A percentile compares a stretch with the other conserved stretches of the same genome.
Conservation (phyloP, 2,888 invertebrate genomes). For the Phengaris alcon region DNA sequence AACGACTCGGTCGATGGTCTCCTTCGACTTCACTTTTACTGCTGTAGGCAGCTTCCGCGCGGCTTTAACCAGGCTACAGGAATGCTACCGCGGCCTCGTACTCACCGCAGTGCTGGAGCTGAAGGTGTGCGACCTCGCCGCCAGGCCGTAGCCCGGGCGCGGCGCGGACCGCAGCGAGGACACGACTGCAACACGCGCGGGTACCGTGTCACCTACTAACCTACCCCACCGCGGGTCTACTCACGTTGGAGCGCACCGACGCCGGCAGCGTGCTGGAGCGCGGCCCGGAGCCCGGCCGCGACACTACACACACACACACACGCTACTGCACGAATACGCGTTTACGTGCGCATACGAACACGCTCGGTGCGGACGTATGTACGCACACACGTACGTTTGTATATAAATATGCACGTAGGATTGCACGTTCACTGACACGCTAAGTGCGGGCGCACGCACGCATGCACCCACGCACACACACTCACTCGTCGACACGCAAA, state of each 20-base stretch:
- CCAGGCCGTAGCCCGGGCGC: slow-evolving; percentile 97
- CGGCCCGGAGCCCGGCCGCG: slow-evolving; percentile 88
- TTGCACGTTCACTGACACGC: too few relatives aligned
- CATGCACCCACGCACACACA: slow-evolving; percentile 10
- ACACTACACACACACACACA: slow-evolving; percentile 81
- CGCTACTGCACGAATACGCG: slow-evolving; percentile 61
- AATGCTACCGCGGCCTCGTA: slow-evolving; percentile 40
- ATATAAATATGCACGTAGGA: too few relatives aligned
- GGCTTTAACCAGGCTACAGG: too few relatives aligned
- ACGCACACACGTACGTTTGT: slow-evolving; percentile 32
- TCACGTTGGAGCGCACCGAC: slow-evolving; percentile 69
- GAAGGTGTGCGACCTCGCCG: slow-evolving; percentile 94
- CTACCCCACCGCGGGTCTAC: slow-evolving; percentile 39
- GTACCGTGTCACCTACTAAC: slow-evolving; percentile 43
- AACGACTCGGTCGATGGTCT: too few relatives aligned
- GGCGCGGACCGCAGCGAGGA: slow-evolving; percentile 95
- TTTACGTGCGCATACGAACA: slow-evolving; percentile 31
- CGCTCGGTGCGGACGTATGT: slow-evolving; percentile 28
- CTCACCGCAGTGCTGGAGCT: slow-evolving; percentile 88
- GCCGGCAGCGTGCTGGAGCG: slow-evolving; percentile 87
- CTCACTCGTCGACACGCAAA: slow-evolving; percentile 6
- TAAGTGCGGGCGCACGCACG: slow-evolving; percentile 14
- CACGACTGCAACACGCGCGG: slow-evolving; percentile 83
- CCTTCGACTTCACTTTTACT: too few relatives aligned
- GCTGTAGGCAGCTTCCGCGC: too few relatives aligned